Conservation (phyloP, 1,140 invertebrate species). For the Habropoda laboriosa region DNA sequence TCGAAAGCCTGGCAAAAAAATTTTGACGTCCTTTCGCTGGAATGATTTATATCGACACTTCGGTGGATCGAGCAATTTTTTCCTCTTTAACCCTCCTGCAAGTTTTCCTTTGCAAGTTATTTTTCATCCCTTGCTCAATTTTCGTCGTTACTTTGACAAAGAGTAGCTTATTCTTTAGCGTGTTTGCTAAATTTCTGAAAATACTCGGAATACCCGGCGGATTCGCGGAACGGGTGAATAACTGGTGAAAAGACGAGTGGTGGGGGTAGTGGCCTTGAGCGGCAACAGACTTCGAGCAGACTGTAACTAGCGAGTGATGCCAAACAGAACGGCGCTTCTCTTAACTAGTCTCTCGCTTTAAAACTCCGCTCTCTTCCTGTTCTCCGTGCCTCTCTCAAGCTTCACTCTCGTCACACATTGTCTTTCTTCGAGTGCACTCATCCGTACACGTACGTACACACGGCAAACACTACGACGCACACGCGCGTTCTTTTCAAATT, state of each 20-base stretch:
- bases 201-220: too few species aligned
- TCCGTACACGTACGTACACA: background rate
- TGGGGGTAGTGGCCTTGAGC: background rate
- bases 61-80: too few species aligned
- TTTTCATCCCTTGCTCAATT: too few species aligned
- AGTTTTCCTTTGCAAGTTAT: too few species aligned
- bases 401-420: slow-evolving; percentile 20
- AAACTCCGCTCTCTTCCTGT: background rate
- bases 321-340: background rate
- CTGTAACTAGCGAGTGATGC: background rate
- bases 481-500: background rate
- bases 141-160: background rate
- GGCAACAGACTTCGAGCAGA: background rate
- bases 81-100: too few species aligned
- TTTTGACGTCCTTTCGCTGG: background rate
- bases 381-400: background rate
- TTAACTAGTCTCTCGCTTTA: slow-evolving; percentile 9
- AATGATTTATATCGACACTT: background rate
- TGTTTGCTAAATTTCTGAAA: background rate
- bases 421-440: slow-evolving; percentile 7
- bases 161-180: too few species aligned
- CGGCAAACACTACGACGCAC: background rate
- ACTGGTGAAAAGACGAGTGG: too few species aligned
- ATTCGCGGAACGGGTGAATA: too few species aligned
- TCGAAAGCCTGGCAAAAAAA: background rate